These are phyloP conservation scores for Biston stratarius DNA, from an alignment of 2,888 invertebrate genomes.

Conservation along the genomic window DNA sequence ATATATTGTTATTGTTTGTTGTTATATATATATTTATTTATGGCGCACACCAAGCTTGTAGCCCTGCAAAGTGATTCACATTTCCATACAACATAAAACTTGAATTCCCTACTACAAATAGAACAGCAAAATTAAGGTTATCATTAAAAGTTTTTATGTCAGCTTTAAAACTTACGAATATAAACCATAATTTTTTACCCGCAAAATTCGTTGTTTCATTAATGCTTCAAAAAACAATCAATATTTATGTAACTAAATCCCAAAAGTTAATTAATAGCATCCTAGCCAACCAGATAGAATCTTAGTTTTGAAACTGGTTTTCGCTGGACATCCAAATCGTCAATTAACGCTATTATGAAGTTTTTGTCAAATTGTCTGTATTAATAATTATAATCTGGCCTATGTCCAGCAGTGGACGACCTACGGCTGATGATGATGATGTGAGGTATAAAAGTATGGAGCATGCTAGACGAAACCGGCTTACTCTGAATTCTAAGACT, in stretches of 20 bases:
- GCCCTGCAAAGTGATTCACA: not conserved
- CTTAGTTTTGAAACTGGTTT: conserved; percentile 23
- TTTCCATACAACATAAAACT: not conserved
- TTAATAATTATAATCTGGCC: too few species aligned
- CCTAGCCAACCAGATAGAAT: conserved; percentile 14
- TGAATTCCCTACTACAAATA: conserved; percentile 6
- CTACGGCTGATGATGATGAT: too few species aligned
- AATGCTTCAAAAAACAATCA: conserved; percentile 23
- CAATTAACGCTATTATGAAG: not conserved
- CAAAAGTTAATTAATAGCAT: conserved; percentile 18
- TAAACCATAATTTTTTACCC: conserved; percentile 16
- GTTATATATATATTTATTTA: too few species aligned
- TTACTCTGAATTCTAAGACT: too few species aligned
- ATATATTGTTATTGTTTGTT: too few species aligned
- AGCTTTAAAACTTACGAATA: not conserved
- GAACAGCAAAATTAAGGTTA: conserved; percentile 17
- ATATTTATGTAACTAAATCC: conserved; percentile 32
- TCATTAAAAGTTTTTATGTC: conserved; percentile 23
- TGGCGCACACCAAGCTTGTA: too few species aligned
- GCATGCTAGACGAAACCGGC: too few species aligned
- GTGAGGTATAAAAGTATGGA: too few species aligned
- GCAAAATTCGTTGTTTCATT: conserved; percentile 14
- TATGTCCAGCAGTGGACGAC: too few species aligned
- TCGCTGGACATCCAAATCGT: conserved; percentile 14
- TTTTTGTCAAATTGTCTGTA: conserved; percentile 7